Evolutionary conservation across 2,888 invertebrate species (phyloP).

Genomic region (Eurois occulta): DNA sequence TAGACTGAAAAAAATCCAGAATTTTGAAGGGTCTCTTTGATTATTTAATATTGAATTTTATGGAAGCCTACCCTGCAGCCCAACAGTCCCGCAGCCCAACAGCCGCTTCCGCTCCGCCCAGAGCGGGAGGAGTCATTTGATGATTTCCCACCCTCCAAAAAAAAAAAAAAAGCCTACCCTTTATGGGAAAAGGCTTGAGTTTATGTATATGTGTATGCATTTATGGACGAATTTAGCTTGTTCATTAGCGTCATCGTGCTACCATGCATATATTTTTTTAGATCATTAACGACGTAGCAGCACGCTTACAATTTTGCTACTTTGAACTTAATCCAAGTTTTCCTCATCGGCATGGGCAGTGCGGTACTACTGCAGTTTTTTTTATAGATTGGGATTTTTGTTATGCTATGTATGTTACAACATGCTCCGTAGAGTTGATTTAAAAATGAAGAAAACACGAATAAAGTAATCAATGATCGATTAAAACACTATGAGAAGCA

Average conservation of each 20-base stretch:
- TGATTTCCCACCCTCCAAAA: too few species aligned
- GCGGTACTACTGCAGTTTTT: not conserved
- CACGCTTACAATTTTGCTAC: conserved; percentile 19
- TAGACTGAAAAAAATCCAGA: not conserved
- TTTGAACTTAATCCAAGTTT: not conserved
- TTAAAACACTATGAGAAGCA: not conserved
- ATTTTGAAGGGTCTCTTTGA: not conserved
- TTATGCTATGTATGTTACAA: not conserved
- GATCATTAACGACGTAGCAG: not conserved
- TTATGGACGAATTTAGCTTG: not conserved
- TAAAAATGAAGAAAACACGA: not conserved
- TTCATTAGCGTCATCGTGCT: not conserved
- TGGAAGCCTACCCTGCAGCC: not conserved
- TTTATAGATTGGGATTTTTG: not conserved
- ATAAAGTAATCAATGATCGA: not conserved
- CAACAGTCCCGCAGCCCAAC: too few species aligned
- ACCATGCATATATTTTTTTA: not conserved
- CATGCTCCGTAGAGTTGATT: not conserved
- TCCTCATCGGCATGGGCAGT: not conserved
- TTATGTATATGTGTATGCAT: not conserved
- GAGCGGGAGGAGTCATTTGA: too few species aligned
- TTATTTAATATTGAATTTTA: not conserved
- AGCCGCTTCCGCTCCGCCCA: too few species aligned
- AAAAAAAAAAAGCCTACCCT: too few species aligned
- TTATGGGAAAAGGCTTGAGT: not conserved